These are phyloP conservation scores for Drosophila chauvacae DNA, from an alignment of 1,140 invertebrate genomes.

Conservation along the genomic window DNA sequence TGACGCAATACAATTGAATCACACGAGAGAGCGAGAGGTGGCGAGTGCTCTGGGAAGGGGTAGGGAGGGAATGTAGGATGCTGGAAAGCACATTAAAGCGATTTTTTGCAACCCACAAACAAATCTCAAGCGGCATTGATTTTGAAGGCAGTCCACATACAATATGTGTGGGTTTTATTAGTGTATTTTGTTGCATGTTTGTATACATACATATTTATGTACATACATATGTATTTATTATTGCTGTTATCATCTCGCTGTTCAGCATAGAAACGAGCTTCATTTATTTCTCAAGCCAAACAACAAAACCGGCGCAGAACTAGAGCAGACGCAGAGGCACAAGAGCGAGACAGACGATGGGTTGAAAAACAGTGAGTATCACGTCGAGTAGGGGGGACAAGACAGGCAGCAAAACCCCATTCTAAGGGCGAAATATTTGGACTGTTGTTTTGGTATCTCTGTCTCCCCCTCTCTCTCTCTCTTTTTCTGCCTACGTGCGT, in stretches of 20 bases:
- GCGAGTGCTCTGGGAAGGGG: background rate
- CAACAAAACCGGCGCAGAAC: slow-evolving; percentile 15
- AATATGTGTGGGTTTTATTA: slow-evolving; percentile 20
- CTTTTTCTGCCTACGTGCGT: slow-evolving; percentile 62
- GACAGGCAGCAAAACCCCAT: slow-evolving; percentile 2
- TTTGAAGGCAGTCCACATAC: slow-evolving; percentile 61
- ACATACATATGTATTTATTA: background rate
- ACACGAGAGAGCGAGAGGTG: slow-evolving; percentile 15
- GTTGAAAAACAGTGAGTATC: background rate
- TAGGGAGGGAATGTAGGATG: background rate
- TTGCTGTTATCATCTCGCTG: slow-evolving; percentile 28
- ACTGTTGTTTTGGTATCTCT: slow-evolving; percentile 10
- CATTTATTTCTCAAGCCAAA: slow-evolving; percentile 10
- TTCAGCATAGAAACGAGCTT: slow-evolving; percentile 3
- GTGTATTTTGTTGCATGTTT: background rate
- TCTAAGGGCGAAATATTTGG: slow-evolving; percentile 51
- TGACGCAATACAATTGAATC: slow-evolving; percentile 68
- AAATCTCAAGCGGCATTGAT: slow-evolving; percentile 70
- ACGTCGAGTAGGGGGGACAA: background rate
- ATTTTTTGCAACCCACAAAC: slow-evolving; percentile 61
- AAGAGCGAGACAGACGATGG: background rate
- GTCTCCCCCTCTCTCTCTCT: slow-evolving; percentile 1
- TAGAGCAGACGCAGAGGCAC: slow-evolving; percentile 32
- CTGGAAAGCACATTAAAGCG: slow-evolving; percentile 41
- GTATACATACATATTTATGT: background rate